Percentiles rank a stretch among this genome's conserved stretches.
Evolutionary conservation across 2,113 vertebrate species (phyloP).

Genomic region (Sturnira hondurensis): DNA sequence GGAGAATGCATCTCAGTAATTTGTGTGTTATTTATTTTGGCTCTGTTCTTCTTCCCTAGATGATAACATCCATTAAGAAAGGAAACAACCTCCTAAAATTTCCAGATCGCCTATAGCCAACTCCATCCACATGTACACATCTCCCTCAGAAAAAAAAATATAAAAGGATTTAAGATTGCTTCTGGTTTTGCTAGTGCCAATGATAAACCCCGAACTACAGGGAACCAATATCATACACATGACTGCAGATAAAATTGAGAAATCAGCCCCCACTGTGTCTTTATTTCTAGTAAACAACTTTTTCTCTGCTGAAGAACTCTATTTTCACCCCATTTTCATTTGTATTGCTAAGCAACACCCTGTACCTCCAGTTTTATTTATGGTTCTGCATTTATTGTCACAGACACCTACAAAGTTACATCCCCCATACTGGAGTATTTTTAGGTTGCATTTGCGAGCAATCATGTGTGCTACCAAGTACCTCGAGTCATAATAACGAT

Average conservation of each 20-base stretch:
- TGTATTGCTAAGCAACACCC: constrained; percentile 71
- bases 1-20: background rate
- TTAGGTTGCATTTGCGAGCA: constrained; percentile 51
- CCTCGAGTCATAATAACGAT: background rate
- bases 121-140: background rate
- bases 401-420: constrained; percentile 66
- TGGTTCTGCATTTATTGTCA: constrained; percentile 53
- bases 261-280: background rate
- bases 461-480: constrained; percentile 16
- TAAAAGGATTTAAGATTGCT: background rate
- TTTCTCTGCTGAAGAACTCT: background rate
- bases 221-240: background rate
- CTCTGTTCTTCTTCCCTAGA: background rate
- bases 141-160: background rate
- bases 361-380: constrained; percentile 54
- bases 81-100: background rate
- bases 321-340: constrained; percentile 22
- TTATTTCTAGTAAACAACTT: constrained; percentile 45
- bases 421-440: constrained; percentile 52
- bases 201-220: background rate
- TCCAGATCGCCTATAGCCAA: background rate
- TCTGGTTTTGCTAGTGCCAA: background rate
- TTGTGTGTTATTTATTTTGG: background rate
- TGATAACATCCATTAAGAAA: background rate
- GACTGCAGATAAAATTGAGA: background rate